Conservation (phyloP, 2,888 invertebrate genomes). For the Acanthoscelides obtectus region DNA sequence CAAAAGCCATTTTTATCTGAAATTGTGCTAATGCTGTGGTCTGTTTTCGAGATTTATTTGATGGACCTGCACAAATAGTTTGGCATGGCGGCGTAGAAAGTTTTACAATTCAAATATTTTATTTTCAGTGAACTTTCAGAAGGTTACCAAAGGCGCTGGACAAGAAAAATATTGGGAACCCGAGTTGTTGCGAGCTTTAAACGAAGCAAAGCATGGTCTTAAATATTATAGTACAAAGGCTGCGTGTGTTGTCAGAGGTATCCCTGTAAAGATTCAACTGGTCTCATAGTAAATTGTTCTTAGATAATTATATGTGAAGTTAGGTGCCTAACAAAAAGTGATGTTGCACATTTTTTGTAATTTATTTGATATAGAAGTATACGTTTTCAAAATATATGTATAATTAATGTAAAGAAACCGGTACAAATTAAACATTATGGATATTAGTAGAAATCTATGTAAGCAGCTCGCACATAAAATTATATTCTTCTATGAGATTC, state of each 20-base stretch:
- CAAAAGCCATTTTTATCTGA: no score
- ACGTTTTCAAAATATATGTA: no score
- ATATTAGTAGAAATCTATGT: no score
- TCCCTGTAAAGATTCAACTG: slow-evolving; percentile 53
- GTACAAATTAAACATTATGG: no score
- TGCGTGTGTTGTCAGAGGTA: slow-evolving; percentile 71
- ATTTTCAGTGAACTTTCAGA: slow-evolving; percentile 18
- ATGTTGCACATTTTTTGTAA: no score
- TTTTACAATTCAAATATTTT: no score
- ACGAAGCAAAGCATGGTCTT: slow-evolving; percentile 53
- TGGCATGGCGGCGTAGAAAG: no score
- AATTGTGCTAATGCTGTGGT: no score
- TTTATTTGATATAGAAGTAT: no score
- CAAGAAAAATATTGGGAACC: slow-evolving; percentile 40
- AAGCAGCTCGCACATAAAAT: no score
- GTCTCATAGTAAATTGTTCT: not conserved
- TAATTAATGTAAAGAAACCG: no score
- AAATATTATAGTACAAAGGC: slow-evolving; percentile 63
- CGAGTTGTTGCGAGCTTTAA: slow-evolving; percentile 58
- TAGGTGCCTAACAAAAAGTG: not conserved
- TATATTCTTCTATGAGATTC: no score
- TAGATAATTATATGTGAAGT: not conserved
- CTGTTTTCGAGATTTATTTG: slow-evolving; percentile 2
- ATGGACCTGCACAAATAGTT: not conserved
- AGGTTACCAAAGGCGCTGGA: slow-evolving; percentile 4